Conservation (phyloP, 2,113 vertebrate genomes). For the Amphiprion percula region DNA sequence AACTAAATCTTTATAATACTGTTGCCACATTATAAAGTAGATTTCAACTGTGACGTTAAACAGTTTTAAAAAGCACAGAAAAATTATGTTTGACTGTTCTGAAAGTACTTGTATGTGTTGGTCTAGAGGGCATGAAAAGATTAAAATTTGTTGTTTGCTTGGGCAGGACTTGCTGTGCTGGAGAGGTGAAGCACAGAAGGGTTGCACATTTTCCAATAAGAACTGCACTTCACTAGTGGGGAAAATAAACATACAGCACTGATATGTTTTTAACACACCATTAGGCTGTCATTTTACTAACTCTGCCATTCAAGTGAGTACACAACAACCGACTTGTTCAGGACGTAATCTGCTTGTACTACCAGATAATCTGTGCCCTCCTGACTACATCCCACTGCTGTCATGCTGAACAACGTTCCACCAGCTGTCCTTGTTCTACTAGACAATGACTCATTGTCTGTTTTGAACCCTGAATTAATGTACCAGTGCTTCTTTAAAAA, state of each 20-base stretch:
- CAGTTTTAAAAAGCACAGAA: not conserved
- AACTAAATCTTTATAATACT: no score
- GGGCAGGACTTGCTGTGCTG: not conserved
- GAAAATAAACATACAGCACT: not conserved
- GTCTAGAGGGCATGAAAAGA: not conserved
- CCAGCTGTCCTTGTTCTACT: not conserved
- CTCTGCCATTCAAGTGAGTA: not conserved
- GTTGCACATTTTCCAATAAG: not conserved
- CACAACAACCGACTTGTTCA: not conserved
- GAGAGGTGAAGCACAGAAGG: not conserved
- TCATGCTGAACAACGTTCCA: not conserved
- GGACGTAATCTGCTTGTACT: slow-evolving; percentile 1
- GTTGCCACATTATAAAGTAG: no score
- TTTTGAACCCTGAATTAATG: no score
- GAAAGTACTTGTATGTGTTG: not conserved
- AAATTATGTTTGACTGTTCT: not conserved
- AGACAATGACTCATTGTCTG: no score
- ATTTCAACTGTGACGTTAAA: slow-evolving; percentile 1
- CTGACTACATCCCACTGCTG: not conserved
- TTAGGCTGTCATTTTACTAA: not conserved
- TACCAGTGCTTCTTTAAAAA: no score
- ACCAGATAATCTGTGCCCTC: slow-evolving; percentile 1
- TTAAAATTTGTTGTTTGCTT: not conserved
- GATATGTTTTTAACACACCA: not conserved
- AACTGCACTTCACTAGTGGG: not conserved